These are phyloP conservation scores for Odontophorus gujanensis DNA, from an alignment of 2,113 vertebrate species.

Conservation along the genomic window DNA sequence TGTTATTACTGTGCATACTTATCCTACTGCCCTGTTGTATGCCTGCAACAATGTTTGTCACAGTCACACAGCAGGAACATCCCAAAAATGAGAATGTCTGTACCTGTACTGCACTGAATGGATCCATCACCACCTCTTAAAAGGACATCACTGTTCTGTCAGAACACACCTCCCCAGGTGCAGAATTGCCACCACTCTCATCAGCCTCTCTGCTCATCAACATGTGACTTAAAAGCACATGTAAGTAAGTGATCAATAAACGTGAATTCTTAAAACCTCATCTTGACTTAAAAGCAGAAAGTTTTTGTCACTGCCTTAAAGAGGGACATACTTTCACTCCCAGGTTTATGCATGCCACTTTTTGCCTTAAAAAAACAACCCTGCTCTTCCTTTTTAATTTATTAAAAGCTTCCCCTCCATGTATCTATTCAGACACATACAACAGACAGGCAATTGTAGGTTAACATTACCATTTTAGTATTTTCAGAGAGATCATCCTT, in stretches of 20 bases:
- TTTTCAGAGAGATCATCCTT: neutral
- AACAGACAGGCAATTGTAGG: neutral
- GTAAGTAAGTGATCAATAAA: too few species aligned
- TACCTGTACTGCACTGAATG: neutral
- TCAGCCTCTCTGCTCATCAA: neutral
- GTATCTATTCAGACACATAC: neutral
- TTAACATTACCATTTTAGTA: neutral
- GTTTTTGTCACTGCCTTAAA: neutral
- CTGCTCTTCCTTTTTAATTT: neutral
- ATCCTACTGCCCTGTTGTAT: neutral
- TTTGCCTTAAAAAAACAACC: neutral
- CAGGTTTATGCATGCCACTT: neutral
- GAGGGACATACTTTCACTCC: neutral
- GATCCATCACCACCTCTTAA: fast-evolving
- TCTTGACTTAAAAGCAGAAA: neutral
- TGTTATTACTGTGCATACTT: neutral
- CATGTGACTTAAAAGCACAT: too few species aligned
- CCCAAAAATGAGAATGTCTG: neutral
- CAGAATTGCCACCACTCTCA: neutral
- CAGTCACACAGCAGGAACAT: neutral
- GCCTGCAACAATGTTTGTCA: neutral
- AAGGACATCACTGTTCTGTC: neutral
- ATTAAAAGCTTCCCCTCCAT: neutral
- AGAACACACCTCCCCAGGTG: neutral
- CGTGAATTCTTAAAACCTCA: too few species aligned